phyloP scores from a whole-genome alignment of 2,888 invertebrate genomes.

The Blera fallax region DNA sequence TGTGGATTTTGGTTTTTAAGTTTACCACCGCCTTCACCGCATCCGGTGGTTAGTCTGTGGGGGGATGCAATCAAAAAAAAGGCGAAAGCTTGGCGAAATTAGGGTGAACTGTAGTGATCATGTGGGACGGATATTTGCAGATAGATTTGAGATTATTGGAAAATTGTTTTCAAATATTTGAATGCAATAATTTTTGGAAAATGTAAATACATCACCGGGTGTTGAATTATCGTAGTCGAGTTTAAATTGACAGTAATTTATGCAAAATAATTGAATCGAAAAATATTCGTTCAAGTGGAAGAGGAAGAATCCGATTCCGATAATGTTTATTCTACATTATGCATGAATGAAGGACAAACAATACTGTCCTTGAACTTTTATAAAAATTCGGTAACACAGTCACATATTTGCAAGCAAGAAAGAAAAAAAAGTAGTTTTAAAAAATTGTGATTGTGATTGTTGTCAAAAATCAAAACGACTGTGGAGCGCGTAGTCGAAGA shows the following conservation, averaged over 20 bases:
- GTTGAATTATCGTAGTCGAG: neutral
- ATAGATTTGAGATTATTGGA: conserved; percentile 5
- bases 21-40: neutral
- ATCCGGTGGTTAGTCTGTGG: neutral
- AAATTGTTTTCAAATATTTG: conserved; percentile 52
- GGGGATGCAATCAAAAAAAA: neutral
- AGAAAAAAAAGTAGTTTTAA: no score
- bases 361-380: neutral
- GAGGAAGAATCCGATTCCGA: neutral
- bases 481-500: no score
- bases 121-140: conserved; percentile 24
- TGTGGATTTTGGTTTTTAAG: neutral
- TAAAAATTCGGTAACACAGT: neutral
- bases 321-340: neutral
- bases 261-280: neutral
- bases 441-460: no score
- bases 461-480: no score
- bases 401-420: neutral
- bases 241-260: neutral
- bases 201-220: conserved; percentile 1
- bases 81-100: no score
- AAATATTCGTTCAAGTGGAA: neutral
- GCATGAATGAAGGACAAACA: neutral
- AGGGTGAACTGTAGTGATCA: neutral
- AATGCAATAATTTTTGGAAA: conserved; percentile 3